Evolutionary conservation across 2,113 vertebrate species (phyloP).

Genomic region (Mola mola): DNA sequence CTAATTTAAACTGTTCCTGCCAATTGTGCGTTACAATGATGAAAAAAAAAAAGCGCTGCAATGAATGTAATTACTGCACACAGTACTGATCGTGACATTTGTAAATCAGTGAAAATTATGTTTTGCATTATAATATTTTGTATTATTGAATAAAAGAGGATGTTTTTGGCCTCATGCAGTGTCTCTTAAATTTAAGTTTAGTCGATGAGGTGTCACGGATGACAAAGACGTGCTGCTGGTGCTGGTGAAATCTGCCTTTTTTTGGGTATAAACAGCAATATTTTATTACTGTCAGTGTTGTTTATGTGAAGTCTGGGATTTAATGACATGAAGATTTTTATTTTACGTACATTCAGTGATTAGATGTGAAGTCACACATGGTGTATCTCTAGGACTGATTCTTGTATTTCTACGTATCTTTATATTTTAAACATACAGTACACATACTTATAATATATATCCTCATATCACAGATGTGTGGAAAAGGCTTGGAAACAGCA

Average conservation of each 20-base stretch:
- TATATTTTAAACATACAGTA: no score
- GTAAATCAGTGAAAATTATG: conserved; percentile 40
- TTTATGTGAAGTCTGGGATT: neutral
- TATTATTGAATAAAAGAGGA: conserved; percentile 53
- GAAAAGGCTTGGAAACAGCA: no score
- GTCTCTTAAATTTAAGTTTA: conserved; percentile 2
- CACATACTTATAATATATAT: no score
- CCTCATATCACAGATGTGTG: no score
- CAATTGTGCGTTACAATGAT: conserved; percentile 49
- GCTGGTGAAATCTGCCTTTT: neutral
- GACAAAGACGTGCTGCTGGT: neutral
- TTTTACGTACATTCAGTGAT: no score
- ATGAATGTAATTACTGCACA: conserved; percentile 52
- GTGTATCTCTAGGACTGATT: neutral
- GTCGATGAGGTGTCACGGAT: no score
- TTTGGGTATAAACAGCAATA: neutral
- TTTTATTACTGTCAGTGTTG: neutral
- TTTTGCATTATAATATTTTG: conserved; percentile 68
- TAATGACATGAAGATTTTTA: neutral
- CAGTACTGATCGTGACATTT: conserved; percentile 43
- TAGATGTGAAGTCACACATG: neutral
- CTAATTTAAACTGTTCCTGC: conserved; percentile 61
- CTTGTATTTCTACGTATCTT: neutral
- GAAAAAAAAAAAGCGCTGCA: conserved; percentile 27
- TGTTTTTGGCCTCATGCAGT: conserved; percentile 20